Evolutionary conservation across 2,113 vertebrate genomes (phyloP).

Genomic region (Toxotes jaculatrix): DNA sequence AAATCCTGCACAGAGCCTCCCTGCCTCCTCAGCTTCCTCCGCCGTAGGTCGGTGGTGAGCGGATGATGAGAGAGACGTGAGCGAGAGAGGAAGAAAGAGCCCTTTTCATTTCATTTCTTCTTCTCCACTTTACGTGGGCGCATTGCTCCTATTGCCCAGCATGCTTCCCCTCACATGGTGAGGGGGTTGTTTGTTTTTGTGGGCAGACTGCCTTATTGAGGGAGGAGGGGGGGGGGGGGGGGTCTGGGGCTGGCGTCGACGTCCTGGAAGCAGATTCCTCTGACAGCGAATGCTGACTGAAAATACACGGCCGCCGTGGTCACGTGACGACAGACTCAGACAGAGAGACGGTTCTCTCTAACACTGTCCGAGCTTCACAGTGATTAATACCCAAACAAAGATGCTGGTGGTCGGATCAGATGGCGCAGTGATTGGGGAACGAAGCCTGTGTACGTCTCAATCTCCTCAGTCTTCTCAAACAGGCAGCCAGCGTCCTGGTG

Average conservation of each 20-base stretch:
- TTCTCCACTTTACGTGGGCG: constrained; percentile 30
- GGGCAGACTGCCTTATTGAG: constrained; percentile 60
- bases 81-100: constrained; percentile 17
- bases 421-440: background rate
- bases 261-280: constrained; percentile 49
- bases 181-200: constrained; percentile 63
- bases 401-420: constrained; percentile 22
- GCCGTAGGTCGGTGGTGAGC: constrained; percentile 17
- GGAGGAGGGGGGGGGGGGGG: constrained; percentile 42
- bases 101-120: constrained; percentile 38
- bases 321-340: background rate
- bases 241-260: constrained; percentile 24
- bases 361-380: background rate
- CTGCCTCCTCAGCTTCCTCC: constrained; percentile 35
- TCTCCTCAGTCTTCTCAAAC: constrained; percentile 53
- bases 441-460: constrained; percentile 37
- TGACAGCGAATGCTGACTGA: constrained; percentile 25
- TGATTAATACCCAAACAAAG: constrained; percentile 39
- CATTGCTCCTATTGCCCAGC: constrained; percentile 45
- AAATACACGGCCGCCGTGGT: background rate
- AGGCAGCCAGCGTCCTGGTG: constrained; percentile 53
- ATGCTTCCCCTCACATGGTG: constrained; percentile 47
- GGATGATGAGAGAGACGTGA: constrained; percentile 24
- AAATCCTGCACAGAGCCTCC: constrained; percentile 45
- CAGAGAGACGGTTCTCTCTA: background rate